Conservation (phyloP, 2,888 invertebrate genomes). For the Halocaridina rubra region DNA sequence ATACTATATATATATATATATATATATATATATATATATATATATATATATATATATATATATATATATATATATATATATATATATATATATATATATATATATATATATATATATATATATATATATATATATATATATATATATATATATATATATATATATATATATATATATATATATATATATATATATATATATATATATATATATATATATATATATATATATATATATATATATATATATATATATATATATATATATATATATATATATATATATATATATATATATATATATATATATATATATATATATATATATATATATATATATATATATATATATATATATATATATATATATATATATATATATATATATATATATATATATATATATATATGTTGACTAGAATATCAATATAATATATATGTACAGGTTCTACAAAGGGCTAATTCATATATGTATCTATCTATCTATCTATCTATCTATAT, state of each 20-base stretch:
- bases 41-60: not conserved
- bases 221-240: not conserved
- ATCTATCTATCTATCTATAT: slow-evolving; percentile 22
- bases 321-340: not conserved
- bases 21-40: not conserved
- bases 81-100: not conserved
- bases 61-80: not conserved
- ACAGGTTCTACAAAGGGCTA: not conserved
- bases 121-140: not conserved
- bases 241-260: not conserved
- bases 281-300: not conserved
- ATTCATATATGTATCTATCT: not conserved
- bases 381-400: slow-evolving; percentile 3
- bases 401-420: not conserved
- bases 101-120: not conserved
- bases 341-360: not conserved
- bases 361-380: not conserved
- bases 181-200: not conserved
- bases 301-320: not conserved
- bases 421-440: not conserved
- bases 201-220: not conserved
- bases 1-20: not conserved
- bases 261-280: not conserved
- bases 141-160: slow-evolving; percentile 1
- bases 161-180: slow-evolving; percentile 25